A percentile compares a stretch with the other conserved stretches of the same genome.
Evolutionary conservation across 2,888 invertebrate genomes (phyloP).

Genomic region (Dusona sp.): DNA sequence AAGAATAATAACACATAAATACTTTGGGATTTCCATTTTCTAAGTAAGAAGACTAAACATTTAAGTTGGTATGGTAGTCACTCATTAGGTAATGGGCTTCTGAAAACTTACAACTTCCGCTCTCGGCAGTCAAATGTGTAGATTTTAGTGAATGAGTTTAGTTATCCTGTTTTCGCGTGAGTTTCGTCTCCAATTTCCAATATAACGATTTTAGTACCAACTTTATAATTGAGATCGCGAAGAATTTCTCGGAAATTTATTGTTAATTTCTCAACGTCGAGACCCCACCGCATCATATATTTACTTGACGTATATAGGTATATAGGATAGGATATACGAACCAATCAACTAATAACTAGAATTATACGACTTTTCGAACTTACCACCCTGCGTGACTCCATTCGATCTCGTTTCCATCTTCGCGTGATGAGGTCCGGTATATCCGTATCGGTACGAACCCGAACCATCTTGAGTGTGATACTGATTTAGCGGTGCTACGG

Average conservation of each 20-base stretch:
- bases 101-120: not conserved
- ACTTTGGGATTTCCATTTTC: not conserved
- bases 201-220: not conserved
- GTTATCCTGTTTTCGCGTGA: not conserved
- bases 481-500: conserved; percentile 82
- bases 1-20: not conserved
- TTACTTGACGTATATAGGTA: not conserved
- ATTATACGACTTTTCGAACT: conserved; percentile 64
- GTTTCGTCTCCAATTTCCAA: not conserved
- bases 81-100: not conserved
- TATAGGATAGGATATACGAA: not conserved
- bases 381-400: conserved; percentile 87
- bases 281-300: not conserved
- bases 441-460: conserved; percentile 87
- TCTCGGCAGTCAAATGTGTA: no score
- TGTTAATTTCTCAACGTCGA: not conserved
- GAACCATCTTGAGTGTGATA: conserved; percentile 87
- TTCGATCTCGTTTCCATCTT: conserved; percentile 88
- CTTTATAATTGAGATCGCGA: not conserved
- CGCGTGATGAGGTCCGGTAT: conserved; percentile 88
- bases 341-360: conserved; percentile 2
- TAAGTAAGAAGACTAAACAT: not conserved
- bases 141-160: no score
- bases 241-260: not conserved
- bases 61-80: not conserved